Evolutionary conservation across 2,888 invertebrate genomes (phyloP), one percentile per base, ranked within the genome.

Genomic region (Epinotia demarniana): DNA sequence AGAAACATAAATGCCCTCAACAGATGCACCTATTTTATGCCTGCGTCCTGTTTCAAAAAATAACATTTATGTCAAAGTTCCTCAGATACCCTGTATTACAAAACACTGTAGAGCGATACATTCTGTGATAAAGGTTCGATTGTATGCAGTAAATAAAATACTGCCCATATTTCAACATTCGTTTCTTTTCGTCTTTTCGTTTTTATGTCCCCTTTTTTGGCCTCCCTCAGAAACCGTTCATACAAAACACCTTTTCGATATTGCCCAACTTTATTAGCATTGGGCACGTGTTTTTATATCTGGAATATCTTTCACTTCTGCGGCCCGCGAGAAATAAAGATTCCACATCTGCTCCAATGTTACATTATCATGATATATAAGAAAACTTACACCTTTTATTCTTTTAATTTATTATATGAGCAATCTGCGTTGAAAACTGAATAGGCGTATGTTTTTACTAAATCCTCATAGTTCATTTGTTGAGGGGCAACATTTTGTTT

Each of bases 101-200:
- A 86, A 90, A 89, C 86, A 88, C 87, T 90, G 87, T 89, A 89
- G 92, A 89, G 88, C 87, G 87, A 91, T 91, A 92, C 91, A 91
- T 89, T 89, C 90, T 85, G 90, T 90, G 92, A 93, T 94, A 92
- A 91, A 93, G 92, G 92, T 90, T 90, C 93, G 88, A 93, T 93
- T 94, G 93, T 92, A 90, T 92, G 91, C 90, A 92, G 93, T 93
- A 94, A 94, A 94, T 94, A 94, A 94, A 92, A 94, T 93, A 94
- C 93, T 90, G 90, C 87, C 89, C 91, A 92, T 93, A 92, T 92
- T 92, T 93, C 91, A 90, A 91, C 91, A 90, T 92, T 92, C 91
- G 90, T 91, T 92, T 92, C 90, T 91, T 90, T 87, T 84, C 86
- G 84, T 92, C 90, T 91, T 90, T 86, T 83, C 86, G 84, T 91